Conservation (phyloP, 2,888 invertebrate species). For the Drosophila pseudotalamancana region DNA sequence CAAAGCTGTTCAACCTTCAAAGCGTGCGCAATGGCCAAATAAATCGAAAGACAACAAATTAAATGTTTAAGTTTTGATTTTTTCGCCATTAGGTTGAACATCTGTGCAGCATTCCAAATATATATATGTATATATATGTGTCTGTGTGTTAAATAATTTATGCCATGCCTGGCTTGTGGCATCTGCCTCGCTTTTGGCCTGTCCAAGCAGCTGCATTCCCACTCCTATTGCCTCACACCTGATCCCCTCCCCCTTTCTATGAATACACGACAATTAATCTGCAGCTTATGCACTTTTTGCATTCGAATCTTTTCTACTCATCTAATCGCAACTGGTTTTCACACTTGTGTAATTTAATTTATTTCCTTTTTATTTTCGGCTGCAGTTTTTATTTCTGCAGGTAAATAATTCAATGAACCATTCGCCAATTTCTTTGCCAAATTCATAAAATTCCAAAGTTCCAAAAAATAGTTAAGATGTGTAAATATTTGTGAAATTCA, state of each 20-base stretch:
- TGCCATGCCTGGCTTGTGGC: slow-evolving; percentile 51
- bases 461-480: slow-evolving; percentile 16
- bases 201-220: slow-evolving; percentile 45
- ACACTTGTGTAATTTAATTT: slow-evolving; percentile 32
- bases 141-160: slow-evolving; percentile 53
- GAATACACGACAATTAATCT: slow-evolving; percentile 59
- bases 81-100: slow-evolving; percentile 47
- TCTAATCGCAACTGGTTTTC: slow-evolving; percentile 57
- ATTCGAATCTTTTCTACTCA: slow-evolving; percentile 15
- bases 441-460: slow-evolving; percentile 8
- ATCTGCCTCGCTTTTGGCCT: slow-evolving; percentile 47
- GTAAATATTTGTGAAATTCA: slow-evolving; percentile 4
- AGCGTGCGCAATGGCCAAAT: slow-evolving; percentile 59
- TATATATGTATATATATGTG: slow-evolving; percentile 3
- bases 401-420: slow-evolving; percentile 12
- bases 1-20: slow-evolving; percentile 53
- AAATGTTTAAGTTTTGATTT: slow-evolving; percentile 26
- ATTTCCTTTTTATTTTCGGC: slow-evolving; percentile 19
- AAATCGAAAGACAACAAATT: slow-evolving; percentile 39
- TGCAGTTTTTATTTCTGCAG: slow-evolving; percentile 25
- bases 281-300: slow-evolving; percentile 44
- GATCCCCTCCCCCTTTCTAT: not conserved
- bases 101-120: slow-evolving; percentile 67
- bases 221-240: slow-evolving; percentile 18
- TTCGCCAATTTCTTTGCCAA: slow-evolving; percentile 22